Percentiles rank a stretch among this genome's conserved stretches.
Conservation (phyloP, 2,797 vertebrate species). For the Trematomus bernacchii region DNA sequence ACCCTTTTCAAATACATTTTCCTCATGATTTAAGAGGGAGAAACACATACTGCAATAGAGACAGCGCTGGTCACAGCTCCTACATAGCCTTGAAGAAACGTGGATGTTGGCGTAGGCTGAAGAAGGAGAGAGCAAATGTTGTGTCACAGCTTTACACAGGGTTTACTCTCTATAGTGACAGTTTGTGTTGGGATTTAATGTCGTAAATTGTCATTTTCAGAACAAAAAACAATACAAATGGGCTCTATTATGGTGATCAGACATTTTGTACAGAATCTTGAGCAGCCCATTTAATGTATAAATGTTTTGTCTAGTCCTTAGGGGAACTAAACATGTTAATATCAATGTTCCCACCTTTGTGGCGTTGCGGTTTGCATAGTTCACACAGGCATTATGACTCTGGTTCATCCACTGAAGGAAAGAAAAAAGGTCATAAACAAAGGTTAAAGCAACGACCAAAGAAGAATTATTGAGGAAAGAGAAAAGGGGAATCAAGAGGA, state of each 20-base stretch:
- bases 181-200: not conserved
- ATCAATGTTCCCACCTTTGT: slow-evolving; percentile 86
- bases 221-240: not conserved
- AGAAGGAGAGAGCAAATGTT: slow-evolving; percentile 8
- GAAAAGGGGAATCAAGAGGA: slow-evolving; percentile 10
- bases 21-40: not conserved
- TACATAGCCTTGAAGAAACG: slow-evolving; percentile 95
- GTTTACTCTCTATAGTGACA: not conserved
- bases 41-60: slow-evolving; percentile 91
- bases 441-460: not conserved
- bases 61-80: slow-evolving; percentile 97
- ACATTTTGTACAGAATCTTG: not conserved
- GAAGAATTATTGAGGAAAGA: not conserved
- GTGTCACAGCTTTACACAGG: slow-evolving; percentile 5
- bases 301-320: not conserved
- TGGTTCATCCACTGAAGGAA: slow-evolving; percentile 94
- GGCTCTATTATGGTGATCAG: not conserved
- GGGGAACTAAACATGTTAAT: not conserved
- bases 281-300: not conserved
- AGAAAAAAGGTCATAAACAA: slow-evolving; percentile 19
- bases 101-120: slow-evolving; percentile 94
- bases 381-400: slow-evolving; percentile 97
- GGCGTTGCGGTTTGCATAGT: slow-evolving; percentile 97
- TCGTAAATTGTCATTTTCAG: not conserved
- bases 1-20: not conserved